A percentile compares a stretch with the other conserved stretches of the same genome.
phyloP scores from a whole-genome alignment of 2,888 invertebrate species.

The Ormyrus thymus region DNA sequence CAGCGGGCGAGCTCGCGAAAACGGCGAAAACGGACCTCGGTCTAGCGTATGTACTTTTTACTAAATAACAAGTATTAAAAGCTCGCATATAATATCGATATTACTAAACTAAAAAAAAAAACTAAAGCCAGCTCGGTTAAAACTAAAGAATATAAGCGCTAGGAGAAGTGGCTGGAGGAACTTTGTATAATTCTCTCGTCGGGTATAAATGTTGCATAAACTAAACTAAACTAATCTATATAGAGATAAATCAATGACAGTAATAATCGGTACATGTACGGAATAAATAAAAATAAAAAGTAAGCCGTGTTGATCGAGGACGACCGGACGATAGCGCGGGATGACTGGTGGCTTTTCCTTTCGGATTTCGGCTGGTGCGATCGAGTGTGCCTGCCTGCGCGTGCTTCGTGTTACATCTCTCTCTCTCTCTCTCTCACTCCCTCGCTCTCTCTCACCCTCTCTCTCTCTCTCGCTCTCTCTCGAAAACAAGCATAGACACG shows the following conservation, averaged over 20 bases:
- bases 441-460: not conserved
- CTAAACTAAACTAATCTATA: constrained; percentile 18
- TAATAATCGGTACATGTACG: constrained; percentile 25
- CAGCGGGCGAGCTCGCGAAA: not conserved
- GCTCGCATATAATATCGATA: constrained; percentile 35
- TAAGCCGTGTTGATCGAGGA: constrained; percentile 61
- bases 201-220: constrained; percentile 38
- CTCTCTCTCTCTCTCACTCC: constrained; percentile 22
- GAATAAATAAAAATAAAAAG: constrained; percentile 26
- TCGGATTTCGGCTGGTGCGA: no score
- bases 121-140: no score
- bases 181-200: constrained; percentile 26
- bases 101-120: constrained; percentile 18
- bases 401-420: constrained; percentile 29
- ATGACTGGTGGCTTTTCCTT: constrained; percentile 33
- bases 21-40: constrained; percentile 7
- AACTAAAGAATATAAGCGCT: no score
- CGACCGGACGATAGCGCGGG: constrained; percentile 57
- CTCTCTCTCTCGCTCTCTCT: not conserved
- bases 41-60: constrained; percentile 19
- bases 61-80: constrained; percentile 24
- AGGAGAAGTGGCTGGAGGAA: not conserved
- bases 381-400: not conserved
- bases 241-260: constrained; percentile 13
- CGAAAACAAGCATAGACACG: not conserved